phyloP scores from a whole-genome alignment of 2,113 vertebrate genomes.

The Porphyrio hochstetteri region DNA sequence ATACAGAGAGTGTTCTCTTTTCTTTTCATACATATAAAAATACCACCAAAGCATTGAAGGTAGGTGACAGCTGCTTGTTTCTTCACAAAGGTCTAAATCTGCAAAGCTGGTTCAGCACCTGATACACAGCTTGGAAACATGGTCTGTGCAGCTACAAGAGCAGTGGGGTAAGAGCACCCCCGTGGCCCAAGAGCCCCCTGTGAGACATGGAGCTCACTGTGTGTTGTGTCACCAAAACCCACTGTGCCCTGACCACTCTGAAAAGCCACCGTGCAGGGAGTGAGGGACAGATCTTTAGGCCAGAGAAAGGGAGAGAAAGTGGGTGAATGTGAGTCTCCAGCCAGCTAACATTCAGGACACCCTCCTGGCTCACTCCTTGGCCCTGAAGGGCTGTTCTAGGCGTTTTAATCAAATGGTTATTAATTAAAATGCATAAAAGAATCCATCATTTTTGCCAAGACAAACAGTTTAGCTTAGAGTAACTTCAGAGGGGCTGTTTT shows the following conservation, averaged over 20 bases:
- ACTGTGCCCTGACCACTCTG: neutral
- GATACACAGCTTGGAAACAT: neutral
- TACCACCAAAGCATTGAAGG: neutral
- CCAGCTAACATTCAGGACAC: neutral
- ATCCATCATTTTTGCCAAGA: neutral
- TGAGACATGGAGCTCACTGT: neutral
- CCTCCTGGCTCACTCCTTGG: neutral
- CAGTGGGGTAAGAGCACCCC: neutral
- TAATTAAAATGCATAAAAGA: neutral
- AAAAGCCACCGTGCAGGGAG: neutral
- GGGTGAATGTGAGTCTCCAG: neutral
- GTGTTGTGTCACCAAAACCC: neutral
- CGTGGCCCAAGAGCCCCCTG: neutral
- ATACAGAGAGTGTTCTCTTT: neutral
- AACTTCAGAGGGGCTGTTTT: neutral
- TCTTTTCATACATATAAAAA: neutral
- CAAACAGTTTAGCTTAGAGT: neutral
- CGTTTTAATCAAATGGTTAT: neutral
- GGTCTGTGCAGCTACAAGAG: neutral
- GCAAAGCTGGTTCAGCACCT: neutral
- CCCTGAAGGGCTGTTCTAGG: neutral
- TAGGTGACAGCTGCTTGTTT: accelerated
- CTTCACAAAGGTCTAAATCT: neutral
- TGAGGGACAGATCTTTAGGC: neutral
- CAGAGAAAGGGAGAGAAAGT: neutral